Base-by-base conservation (phyloP, 2,888 invertebrate species). In the Caenorhabditis parvicauda region DNA sequence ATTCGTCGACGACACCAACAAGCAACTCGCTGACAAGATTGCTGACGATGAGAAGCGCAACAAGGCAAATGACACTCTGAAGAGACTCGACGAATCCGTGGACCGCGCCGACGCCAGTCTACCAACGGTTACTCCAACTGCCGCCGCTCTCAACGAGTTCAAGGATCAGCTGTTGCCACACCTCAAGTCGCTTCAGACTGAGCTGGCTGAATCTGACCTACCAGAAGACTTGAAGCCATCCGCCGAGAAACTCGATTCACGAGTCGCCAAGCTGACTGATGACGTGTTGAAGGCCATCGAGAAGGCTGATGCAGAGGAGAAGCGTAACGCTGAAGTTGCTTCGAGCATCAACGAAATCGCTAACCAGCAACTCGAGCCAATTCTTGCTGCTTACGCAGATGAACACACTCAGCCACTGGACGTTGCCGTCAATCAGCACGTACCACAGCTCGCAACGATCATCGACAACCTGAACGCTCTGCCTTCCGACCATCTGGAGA, bases 31-130 rank as follows among this genome's bases (percentile, higher is more conserved):
- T n/a, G n/a, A n/a, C n/a, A n/a, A n/a, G n/a, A n/a, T n/a, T n/a
- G n/a, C n/a, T 37, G 63, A 59, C 32, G 50, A 60, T 39, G 52
- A 66, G 49, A 50, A 59, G 46, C 44, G 51, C 48, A 55, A 59
- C 50, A 55, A 63, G 27, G 48, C 64, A 39, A 46, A 46, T 32
- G 62, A 63, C 41, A 61, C 63, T n/a, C 38, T 63, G 47, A 54
- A 58, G 42, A 50, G 58, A 50, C 50, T 61, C 21, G 54, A 45
- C 25, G 58, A 67, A 43, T 58, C 64, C 17, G 44, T 67, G 19
- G 54, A 59, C 44, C 47, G 56, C 27, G 58, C 62, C 42, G 62
- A 67, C 24, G 51, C 55, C 45, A 57, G 43, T 39, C 46, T 51
- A 28, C 52, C 47, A 21, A 44, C 54, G n/a, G 29, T 27, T 22